These are phyloP conservation scores for Drosophila bocki DNA, from an alignment of 1,140 invertebrate genomes.

Conservation along the genomic window DNA sequence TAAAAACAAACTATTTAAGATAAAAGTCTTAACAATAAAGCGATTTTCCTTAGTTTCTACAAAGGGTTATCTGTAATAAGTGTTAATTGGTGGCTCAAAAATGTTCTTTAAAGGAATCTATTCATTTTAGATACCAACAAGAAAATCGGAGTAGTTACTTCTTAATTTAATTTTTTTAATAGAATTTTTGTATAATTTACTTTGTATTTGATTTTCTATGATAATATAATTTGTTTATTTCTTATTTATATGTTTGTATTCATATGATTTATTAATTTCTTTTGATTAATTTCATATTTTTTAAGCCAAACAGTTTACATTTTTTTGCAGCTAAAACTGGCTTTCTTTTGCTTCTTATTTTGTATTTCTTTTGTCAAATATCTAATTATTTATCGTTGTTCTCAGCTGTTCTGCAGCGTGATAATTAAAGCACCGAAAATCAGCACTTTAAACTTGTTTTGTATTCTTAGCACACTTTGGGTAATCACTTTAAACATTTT, in stretches of 20 bases:
- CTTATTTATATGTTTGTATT: neutral
- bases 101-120: neutral
- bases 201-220: neutral
- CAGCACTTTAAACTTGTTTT: slow-evolving; percentile 14
- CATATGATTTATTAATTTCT: neutral
- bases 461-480: slow-evolving; percentile 15
- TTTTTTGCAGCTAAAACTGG: neutral
- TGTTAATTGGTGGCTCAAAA: neutral
- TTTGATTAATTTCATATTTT: neutral
- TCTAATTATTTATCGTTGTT: slow-evolving; percentile 9
- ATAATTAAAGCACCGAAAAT: slow-evolving; percentile 19
- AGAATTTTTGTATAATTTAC: neutral
- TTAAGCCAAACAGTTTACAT: neutral
- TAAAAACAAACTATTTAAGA: neutral
- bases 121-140: neutral
- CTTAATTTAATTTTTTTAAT: neutral
- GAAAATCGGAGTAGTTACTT: neutral
- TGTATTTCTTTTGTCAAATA: neutral
- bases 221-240: neutral
- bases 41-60: neutral
- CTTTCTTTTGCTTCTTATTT: slow-evolving; percentile 8
- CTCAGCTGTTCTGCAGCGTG: slow-evolving; percentile 30
- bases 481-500: slow-evolving; percentile 17
- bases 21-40: neutral
- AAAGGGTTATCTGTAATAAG: neutral